phyloP scores from a whole-genome alignment of 2,113 vertebrate species.

The Solea senegalensis region DNA sequence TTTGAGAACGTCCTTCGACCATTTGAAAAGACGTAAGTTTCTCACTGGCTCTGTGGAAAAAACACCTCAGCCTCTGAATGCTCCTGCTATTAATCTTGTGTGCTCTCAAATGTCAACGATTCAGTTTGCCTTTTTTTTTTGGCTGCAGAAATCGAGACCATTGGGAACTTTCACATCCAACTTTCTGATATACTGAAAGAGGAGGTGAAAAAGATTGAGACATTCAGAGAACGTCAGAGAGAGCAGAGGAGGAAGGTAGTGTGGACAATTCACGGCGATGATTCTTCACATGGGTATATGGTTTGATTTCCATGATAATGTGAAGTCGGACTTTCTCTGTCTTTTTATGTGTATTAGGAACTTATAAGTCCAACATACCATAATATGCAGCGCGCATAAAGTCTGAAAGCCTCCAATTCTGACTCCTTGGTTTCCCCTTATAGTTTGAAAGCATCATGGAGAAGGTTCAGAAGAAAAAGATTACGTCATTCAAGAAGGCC shows the following conservation, averaged over 20 bases:
- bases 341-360: not conserved
- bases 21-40: conserved; percentile 90
- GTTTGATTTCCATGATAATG: not conserved
- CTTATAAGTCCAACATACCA: not conserved
- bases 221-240: conserved; percentile 92
- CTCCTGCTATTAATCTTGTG: not conserved
- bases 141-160: conserved; percentile 88
- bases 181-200: conserved; percentile 87
- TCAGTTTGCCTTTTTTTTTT: not conserved
- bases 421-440: conserved; percentile 7
- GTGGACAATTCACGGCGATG: conserved; percentile 1
- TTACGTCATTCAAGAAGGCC: conserved; percentile 87
- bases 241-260: conserved; percentile 93
- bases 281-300: not conserved
- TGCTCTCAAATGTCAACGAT: not conserved
- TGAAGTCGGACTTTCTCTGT: not conserved
- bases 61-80: not conserved
- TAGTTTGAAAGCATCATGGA: conserved; percentile 94
- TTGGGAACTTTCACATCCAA: conserved; percentile 92
- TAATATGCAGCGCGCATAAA: not conserved
- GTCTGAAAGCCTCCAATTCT: not conserved
- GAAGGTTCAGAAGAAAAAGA: conserved; percentile 89
- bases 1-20: conserved; percentile 88
- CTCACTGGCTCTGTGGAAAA: not conserved
- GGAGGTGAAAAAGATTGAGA: conserved; percentile 90